Percentiles rank a stretch among this genome's conserved stretches.
These are phyloP conservation scores for Helostoma temminkii DNA, from an alignment of 2,797 vertebrate genomes.

Conservation along the genomic window DNA sequence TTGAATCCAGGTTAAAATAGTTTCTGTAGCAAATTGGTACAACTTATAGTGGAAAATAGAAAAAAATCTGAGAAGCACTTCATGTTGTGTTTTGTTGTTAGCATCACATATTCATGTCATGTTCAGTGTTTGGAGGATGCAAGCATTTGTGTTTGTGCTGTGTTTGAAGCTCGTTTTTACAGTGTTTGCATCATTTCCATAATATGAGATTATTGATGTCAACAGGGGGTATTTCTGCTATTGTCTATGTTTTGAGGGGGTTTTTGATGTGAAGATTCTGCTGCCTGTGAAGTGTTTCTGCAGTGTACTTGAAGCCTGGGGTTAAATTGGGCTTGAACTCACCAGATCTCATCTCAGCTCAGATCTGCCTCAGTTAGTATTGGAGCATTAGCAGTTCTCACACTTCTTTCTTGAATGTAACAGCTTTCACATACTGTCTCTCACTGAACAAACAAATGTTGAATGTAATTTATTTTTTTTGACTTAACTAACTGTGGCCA, in stretches of 20 bases:
- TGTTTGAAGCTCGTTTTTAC: conserved; percentile 31
- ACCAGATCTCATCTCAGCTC: background rate
- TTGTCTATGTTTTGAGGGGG: conserved; percentile 18
- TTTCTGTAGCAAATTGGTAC: background rate
- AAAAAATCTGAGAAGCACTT: conserved; percentile 39
- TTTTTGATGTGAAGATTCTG: conserved; percentile 37
- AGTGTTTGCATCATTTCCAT: conserved; percentile 44
- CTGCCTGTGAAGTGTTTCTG: conserved; percentile 50
- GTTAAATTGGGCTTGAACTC: background rate
- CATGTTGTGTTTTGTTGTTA: conserved; percentile 26
- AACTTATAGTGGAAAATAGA: conserved; percentile 50
- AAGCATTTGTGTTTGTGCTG: conserved; percentile 62
- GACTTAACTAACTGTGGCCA: background rate
- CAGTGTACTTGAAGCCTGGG: conserved; percentile 14
- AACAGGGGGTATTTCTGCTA: conserved; percentile 4
- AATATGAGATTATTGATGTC: conserved; percentile 26
- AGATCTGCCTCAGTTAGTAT: background rate
- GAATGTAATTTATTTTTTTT: background rate
- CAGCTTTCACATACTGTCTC: background rate
- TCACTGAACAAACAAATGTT: background rate
- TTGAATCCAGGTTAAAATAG: background rate
- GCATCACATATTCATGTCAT: conserved; percentile 16
- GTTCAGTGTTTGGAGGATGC: conserved; percentile 25
- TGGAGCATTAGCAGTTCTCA: background rate
- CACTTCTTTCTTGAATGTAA: background rate